phyloP scores from a whole-genome alignment of 92 coral and sea anemone genomes.

The Montipora capitata region DNA sequence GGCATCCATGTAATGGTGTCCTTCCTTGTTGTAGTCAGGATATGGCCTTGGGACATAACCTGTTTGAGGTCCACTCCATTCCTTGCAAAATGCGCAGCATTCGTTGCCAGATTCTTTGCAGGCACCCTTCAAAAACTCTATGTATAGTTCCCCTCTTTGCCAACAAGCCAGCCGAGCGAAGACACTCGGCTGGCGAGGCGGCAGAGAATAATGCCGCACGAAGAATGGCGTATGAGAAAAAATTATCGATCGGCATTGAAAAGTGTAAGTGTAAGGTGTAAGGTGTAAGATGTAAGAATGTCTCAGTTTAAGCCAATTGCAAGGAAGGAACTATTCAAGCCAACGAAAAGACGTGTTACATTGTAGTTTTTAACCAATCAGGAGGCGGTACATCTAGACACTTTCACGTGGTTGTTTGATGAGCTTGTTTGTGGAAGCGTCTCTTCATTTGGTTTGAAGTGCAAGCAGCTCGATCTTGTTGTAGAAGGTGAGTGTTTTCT shows the following conservation, averaged over 20 bases:
- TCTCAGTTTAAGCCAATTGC: no score
- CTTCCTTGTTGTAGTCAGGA: conserved; percentile 56
- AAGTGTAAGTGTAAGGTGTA: no score
- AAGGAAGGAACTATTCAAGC: no score
- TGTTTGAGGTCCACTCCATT: conserved; percentile 69
- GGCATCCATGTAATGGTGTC: conserved; percentile 64
- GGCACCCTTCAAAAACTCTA: conserved; percentile 64
- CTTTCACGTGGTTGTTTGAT: no score
- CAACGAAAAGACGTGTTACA: no score
- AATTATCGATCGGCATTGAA: no score
- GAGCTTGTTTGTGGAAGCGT: background rate
- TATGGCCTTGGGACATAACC: conserved; percentile 64
- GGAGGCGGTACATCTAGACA: no score
- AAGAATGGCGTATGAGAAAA: no score
- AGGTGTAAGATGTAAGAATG: no score
- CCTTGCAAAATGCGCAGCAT: conserved; percentile 8
- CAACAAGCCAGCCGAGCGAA: background rate
- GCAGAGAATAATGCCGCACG: no score
- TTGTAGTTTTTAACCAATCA: no score
- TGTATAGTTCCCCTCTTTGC: conserved; percentile 72
- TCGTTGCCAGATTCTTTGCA: conserved; percentile 36
- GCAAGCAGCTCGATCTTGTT: conserved; percentile 12
- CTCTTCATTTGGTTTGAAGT: background rate
- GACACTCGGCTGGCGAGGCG: no score
- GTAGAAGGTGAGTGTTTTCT: conserved; percentile 29